Base-by-base conservation (phyloP, 2,888 invertebrate genomes). In the Carcina quercana region DNA sequence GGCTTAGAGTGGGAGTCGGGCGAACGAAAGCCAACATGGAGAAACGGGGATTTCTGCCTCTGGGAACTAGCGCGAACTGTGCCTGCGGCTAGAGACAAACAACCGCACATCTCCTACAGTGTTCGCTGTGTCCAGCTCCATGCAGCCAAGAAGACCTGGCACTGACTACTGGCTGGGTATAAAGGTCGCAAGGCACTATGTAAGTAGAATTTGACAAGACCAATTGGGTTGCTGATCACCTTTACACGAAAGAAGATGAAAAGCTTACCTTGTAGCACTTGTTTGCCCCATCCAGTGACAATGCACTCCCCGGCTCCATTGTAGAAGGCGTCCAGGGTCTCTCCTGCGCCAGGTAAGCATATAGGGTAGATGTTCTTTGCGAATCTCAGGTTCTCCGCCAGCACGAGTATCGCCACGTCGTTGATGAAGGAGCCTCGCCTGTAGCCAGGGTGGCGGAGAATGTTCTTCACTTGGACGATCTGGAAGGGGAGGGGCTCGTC, bases 211-310 rank as follows among this genome's bases (percentile, higher is more conserved):
- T n/a, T n/a, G n/a, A n/a, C n/a, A n/a, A n/a, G n/a, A n/a, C n/a
- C n/a, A n/a, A n/a, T n/a, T n/a, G n/a, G n/a, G n/a, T n/a, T n/a
- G n/a, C n/a, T n/a, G n/a, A n/a, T n/a, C n/a, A 22, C 5, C 19
- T 19, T 19, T 8, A 19, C 7, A 19, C 2, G 7, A 17, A 26
- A 31, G 15, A 13, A 30, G 22, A 32, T 34, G 32, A 29, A 21
- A 12, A 1, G 20, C 86, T 86, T 76, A 94, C 94, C 87, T 87
- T 90, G 89, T 29, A 94, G 62, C 3, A 92, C 89, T 43, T 87
- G 85, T 63, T 94, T 93, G 45, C 94, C 94, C 93, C 94, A 95
- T 28, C 94, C 94, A 30, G 93, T 92, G 1, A 91, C 89, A 4
- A 93, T 87, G 44, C 94, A 94, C 30, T 88, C 87, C 19, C 86